Conservation (phyloP, 2,797 vertebrate species). For the Danio jaintianensis region DNA sequence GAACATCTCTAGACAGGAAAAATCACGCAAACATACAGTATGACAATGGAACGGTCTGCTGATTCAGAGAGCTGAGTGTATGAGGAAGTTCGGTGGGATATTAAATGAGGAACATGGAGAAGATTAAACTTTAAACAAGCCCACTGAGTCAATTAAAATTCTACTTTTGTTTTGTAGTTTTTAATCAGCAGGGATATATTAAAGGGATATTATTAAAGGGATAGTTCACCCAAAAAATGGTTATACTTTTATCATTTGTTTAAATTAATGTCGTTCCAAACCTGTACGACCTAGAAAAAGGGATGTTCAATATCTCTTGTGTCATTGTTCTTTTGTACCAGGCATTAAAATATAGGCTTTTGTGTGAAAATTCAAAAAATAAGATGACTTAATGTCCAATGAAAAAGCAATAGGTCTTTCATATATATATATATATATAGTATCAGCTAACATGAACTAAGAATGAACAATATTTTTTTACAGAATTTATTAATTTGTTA, state of each 20-base stretch:
- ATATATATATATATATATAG: no score
- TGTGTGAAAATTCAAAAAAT: no score
- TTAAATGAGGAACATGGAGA: slow-evolving; percentile 10
- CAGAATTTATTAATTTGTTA: no score
- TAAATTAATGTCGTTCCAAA: background rate
- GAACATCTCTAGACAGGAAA: slow-evolving; percentile 48
- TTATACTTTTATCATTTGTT: slow-evolving; percentile 3
- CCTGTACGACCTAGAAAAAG: no score
- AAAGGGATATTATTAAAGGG: slow-evolving; percentile 26
- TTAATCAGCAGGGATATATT: slow-evolving; percentile 34
- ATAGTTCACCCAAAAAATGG: background rate
- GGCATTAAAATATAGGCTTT: no score
- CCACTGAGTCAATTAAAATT: slow-evolving; percentile 24
- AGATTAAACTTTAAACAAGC: slow-evolving; percentile 38
- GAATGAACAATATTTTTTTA: no score
- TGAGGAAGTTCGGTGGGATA: slow-evolving; percentile 23
- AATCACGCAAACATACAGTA: slow-evolving; percentile 31
- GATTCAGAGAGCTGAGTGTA: background rate
- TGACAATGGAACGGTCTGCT: slow-evolving; percentile 9
- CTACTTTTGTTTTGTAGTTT: slow-evolving; percentile 34
- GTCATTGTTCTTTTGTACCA: no score
- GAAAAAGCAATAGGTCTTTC: no score
- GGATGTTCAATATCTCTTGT: no score
- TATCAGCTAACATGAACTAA: no score
- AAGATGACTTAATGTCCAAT: no score